These are phyloP conservation scores for Nyctereutes procyonoides DNA, from an alignment of 2,113 vertebrate genomes.

Conservation along the genomic window DNA sequence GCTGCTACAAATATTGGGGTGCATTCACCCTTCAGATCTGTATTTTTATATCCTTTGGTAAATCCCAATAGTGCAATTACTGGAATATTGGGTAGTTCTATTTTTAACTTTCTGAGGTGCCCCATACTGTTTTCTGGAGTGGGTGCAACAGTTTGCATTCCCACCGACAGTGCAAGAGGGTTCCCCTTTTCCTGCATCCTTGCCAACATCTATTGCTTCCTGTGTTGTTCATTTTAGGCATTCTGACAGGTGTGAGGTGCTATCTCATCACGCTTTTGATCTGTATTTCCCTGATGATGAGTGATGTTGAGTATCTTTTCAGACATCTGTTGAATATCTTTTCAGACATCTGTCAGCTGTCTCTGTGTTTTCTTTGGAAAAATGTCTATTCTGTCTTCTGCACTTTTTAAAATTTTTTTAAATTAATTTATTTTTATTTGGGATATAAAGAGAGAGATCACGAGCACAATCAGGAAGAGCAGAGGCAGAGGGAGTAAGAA, in stretches of 20 bases:
- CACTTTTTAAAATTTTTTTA: rapidly evolving
- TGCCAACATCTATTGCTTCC: not conserved
- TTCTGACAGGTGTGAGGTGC: not conserved
- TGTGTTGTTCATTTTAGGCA: not conserved
- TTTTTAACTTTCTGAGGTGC: not conserved
- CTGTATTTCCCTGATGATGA: not conserved
- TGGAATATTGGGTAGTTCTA: too few species aligned
- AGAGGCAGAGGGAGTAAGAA: too few species aligned
- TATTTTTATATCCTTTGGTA: too few species aligned
- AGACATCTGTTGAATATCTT: not conserved
- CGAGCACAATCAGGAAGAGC: too few species aligned
- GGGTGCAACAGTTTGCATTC: not conserved
- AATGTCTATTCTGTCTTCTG: not conserved
- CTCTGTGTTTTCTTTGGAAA: not conserved
- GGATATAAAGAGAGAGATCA: too few species aligned
- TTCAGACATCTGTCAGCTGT: too few species aligned
- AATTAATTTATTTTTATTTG: too few species aligned
- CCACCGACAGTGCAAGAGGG: not conserved
- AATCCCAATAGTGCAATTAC: too few species aligned
- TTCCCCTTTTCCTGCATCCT: not conserved
- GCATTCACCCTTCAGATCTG: too few species aligned
- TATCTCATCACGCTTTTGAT: not conserved
- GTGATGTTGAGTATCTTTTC: not conserved
- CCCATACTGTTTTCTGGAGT: not conserved
- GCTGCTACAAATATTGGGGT: too few species aligned